Conservation (phyloP, 1,140 invertebrate species). For the Eumaeus atala region DNA sequence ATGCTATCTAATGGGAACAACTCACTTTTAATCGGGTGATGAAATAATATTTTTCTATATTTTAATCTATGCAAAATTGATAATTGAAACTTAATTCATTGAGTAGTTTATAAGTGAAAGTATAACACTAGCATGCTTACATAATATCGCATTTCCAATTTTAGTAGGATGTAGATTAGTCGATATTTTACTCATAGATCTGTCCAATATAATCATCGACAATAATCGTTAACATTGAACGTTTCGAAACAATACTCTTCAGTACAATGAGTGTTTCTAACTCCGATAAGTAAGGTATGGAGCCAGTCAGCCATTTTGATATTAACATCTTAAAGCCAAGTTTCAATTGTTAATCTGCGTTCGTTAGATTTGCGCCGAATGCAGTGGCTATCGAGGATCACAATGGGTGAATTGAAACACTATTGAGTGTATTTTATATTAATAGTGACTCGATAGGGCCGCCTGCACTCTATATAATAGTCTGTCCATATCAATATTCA, state of each 20-base stretch:
- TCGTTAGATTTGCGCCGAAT: conserved; percentile 56
- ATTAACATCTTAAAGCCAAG: conserved; percentile 45
- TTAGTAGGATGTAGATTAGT: too few relatives aligned
- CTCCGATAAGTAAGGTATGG: conserved; percentile 27
- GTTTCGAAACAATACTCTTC: conserved; percentile 6
- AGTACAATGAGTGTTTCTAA: conserved; percentile 14
- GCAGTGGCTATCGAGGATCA: conserved; percentile 40
- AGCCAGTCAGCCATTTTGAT: conserved; percentile 32
- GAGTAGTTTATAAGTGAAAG: too few relatives aligned
- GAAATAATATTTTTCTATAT: too few relatives aligned
- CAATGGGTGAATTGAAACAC: conserved; percentile 47
- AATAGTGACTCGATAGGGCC: neutral
- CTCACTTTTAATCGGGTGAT: too few relatives aligned
- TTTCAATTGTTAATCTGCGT: conserved; percentile 62
- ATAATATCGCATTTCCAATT: too few relatives aligned
- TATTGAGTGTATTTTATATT: conserved; percentile 32
- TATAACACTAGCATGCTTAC: too few relatives aligned
- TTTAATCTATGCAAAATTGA: too few relatives aligned
- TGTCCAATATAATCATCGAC: too few relatives aligned
- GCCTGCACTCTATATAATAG: neutral
- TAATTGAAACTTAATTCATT: too few relatives aligned
- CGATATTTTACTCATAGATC: too few relatives aligned
- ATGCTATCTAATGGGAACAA: too few relatives aligned
- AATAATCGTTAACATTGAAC: neutral
- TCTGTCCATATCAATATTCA: too few relatives aligned